Evolutionary conservation across 2,797 vertebrate species (phyloP).

Genomic region (Margarornis squamiger): DNA sequence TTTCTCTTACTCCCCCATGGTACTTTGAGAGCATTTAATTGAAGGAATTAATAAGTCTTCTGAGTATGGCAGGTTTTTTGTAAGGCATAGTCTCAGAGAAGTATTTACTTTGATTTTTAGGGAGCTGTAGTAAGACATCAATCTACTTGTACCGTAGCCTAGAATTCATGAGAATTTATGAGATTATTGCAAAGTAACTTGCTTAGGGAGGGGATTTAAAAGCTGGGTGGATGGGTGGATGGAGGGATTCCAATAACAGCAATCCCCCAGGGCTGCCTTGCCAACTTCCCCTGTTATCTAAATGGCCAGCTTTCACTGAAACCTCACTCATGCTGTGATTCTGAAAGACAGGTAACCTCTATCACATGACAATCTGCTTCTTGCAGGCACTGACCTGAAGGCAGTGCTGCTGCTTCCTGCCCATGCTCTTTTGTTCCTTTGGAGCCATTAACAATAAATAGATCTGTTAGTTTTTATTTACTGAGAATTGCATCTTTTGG

Average conservation of each 20-base stretch:
- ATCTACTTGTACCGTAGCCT: background rate
- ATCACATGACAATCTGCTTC: background rate
- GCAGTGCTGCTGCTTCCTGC: background rate
- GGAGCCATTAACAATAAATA: background rate
- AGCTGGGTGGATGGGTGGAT: background rate
- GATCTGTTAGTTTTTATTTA: background rate
- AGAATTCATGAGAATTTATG: background rate
- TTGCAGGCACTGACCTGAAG: background rate
- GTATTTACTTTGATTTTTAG: background rate
- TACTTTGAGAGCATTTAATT: background rate
- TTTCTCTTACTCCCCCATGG: background rate
- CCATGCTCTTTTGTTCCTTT: background rate
- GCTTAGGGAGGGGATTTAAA: background rate
- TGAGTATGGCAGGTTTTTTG: background rate
- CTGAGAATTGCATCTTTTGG: background rate
- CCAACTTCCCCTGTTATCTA: background rate
- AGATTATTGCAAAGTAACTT: background rate
- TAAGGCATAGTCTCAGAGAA: background rate
- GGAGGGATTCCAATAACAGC: background rate
- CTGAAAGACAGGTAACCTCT: background rate
- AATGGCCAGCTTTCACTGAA: background rate
- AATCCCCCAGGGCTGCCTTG: background rate
- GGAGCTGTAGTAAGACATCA: background rate
- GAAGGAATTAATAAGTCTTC: background rate
- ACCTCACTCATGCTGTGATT: background rate